A percentile compares a stretch with the other conserved stretches of the same genome.
Evolutionary conservation across 2,888 invertebrate species (phyloP).

Genomic region (Volucella zonaria): DNA sequence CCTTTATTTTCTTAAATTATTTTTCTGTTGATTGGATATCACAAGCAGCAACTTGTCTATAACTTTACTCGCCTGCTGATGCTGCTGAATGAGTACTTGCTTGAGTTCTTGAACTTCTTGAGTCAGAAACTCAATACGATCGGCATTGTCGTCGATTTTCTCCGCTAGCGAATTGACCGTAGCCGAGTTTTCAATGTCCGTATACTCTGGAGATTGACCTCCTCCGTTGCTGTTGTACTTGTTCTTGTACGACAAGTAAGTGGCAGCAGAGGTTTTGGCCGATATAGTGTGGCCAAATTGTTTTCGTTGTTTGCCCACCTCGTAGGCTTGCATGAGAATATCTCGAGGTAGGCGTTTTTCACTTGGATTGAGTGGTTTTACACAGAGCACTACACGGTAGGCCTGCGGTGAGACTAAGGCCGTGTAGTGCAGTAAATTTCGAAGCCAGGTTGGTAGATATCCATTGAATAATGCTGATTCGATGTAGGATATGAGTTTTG

Average conservation of each 20-base stretch:
- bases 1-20: slow-evolving; percentile 80
- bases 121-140: slow-evolving; percentile 86
- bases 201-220: slow-evolving; percentile 82
- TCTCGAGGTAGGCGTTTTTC: slow-evolving; percentile 91
- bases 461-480: slow-evolving; percentile 92
- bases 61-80: slow-evolving; percentile 82
- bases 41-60: slow-evolving; percentile 82
- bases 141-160: slow-evolving; percentile 87
- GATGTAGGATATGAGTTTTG: slow-evolving; percentile 93
- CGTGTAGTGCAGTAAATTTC: slow-evolving; percentile 90
- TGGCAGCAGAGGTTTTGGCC: slow-evolving; percentile 86
- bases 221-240: slow-evolving; percentile 86
- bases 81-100: slow-evolving; percentile 83
- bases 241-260: slow-evolving; percentile 86
- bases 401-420: slow-evolving; percentile 92
- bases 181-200: slow-evolving; percentile 84
- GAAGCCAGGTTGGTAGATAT: slow-evolving; percentile 88
- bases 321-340: slow-evolving; percentile 91
- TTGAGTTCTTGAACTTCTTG: slow-evolving; percentile 88
- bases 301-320: slow-evolving; percentile 90
- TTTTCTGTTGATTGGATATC: slow-evolving; percentile 82
- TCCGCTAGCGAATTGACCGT: slow-evolving; percentile 85
- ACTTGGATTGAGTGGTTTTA: slow-evolving; percentile 92
- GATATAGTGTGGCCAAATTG: slow-evolving; percentile 88
- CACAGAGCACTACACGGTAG: slow-evolving; percentile 91